phyloP scores from a whole-genome alignment of 1,140 invertebrate genomes.

The Trypoxylus dichotomus region DNA sequence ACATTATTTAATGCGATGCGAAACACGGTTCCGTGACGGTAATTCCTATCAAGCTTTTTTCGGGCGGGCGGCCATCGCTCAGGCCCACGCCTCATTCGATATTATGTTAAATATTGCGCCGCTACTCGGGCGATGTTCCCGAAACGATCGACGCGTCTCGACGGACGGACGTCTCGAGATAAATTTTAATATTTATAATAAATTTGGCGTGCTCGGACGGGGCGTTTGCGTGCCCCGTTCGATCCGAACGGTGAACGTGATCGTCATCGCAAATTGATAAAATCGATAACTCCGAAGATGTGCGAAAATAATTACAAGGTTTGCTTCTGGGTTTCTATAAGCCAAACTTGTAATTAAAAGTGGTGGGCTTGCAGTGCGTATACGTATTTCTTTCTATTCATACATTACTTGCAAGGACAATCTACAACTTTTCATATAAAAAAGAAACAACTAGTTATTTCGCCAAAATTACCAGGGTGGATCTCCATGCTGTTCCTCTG shows the following conservation, averaged over 20 bases:
- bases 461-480: too few species aligned
- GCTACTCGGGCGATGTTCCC: not conserved
- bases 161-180: not conserved
- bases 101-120: not conserved
- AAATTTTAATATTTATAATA: constrained; percentile 9
- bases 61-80: not conserved
- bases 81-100: not conserved
- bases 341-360: too few species aligned
- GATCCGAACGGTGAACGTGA: not conserved
- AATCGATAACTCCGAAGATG: not conserved
- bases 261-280: not conserved
- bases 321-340: too few species aligned
- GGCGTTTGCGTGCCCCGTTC: not conserved
- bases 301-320: too few species aligned
- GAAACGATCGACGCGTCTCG: too few species aligned
- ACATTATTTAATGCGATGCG: constrained; percentile 6
- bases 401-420: too few species aligned
- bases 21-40: not conserved
- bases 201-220: not conserved
- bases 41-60: constrained; percentile 1
- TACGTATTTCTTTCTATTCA: too few species aligned
- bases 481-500: too few species aligned
- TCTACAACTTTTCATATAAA: too few species aligned
- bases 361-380: too few species aligned
- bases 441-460: too few species aligned